Percentiles rank a stretch among this genome's conserved stretches.
Evolutionary conservation across 2,797 vertebrate genomes (phyloP).

Genomic region (Pseudomugil tenellus): DNA sequence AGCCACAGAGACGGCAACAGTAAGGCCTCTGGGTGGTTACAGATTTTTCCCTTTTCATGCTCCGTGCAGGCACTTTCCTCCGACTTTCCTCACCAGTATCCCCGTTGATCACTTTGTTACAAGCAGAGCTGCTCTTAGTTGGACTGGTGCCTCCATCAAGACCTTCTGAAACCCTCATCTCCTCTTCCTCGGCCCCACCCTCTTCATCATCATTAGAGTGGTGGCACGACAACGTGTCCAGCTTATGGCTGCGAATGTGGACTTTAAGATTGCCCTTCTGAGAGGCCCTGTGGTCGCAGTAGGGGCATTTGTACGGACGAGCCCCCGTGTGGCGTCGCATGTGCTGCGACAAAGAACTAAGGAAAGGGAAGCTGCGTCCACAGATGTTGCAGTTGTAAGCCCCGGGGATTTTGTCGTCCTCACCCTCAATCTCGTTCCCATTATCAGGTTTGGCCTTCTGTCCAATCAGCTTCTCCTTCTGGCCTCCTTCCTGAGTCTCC

Average conservation of each 20-base stretch:
- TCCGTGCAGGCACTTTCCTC: constrained; percentile 86
- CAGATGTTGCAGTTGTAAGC: constrained; percentile 91
- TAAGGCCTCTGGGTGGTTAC: constrained; percentile 82
- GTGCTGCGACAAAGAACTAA: constrained; percentile 95
- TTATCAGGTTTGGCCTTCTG: constrained; percentile 67
- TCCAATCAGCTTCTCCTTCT: constrained; percentile 50
- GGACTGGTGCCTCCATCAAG: constrained; percentile 90
- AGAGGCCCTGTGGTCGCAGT: constrained; percentile 94
- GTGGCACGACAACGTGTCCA: constrained; percentile 88
- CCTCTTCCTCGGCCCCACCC: constrained; percentile 76
- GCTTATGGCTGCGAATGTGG: constrained; percentile 94
- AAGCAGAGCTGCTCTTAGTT: constrained; percentile 92
- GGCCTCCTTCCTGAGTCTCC: constrained; percentile 57
- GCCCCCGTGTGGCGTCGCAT: constrained; percentile 96
- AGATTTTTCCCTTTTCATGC: constrained; percentile 85
- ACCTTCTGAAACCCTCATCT: constrained; percentile 87
- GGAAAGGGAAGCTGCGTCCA: constrained; percentile 94
- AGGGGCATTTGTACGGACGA: constrained; percentile 96
- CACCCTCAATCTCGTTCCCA: constrained; percentile 62
- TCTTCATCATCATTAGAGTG: constrained; percentile 82
- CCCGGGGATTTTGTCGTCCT: constrained; percentile 82
- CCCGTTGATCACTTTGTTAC: constrained; percentile 88
- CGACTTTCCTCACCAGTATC: constrained; percentile 76
- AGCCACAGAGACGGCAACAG: constrained; percentile 90
- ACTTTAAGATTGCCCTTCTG: constrained; percentile 97